Conservation (phyloP, 2,113 vertebrate genomes). For the Monarcha castaneiventris region DNA sequence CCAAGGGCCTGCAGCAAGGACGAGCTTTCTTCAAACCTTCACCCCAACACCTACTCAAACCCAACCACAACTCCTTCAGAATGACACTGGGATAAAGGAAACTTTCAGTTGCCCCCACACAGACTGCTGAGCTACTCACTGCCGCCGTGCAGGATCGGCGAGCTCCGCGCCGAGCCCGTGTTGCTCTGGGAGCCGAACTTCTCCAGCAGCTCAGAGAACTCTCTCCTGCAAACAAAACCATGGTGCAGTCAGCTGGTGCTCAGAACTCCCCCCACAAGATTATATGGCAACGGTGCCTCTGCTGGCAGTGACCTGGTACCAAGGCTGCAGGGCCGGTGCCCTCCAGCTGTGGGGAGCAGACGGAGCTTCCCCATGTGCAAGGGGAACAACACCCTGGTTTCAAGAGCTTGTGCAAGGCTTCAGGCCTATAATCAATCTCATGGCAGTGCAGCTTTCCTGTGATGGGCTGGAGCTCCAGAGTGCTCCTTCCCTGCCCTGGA, state of each 20-base stretch:
- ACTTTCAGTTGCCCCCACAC: too few species aligned
- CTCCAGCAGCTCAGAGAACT: conserved; percentile 87
- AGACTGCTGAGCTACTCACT: conserved; percentile 47
- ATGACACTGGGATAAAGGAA: background rate
- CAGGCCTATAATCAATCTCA: background rate
- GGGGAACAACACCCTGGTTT: background rate
- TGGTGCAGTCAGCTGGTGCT: background rate
- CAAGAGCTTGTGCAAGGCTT: background rate
- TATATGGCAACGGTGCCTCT: background rate
- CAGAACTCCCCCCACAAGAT: background rate
- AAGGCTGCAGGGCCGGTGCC: fast-evolving
- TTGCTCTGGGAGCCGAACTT: conserved; percentile 86
- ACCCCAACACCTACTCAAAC: background rate
- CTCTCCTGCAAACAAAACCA: conserved; percentile 73
- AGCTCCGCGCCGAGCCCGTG: conserved; percentile 82
- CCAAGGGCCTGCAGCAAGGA: background rate
- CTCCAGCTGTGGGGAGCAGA: background rate
- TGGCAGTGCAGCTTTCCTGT: background rate
- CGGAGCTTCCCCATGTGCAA: background rate
- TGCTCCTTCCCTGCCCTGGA: background rate
- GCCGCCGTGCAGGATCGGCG: conserved; percentile 73
- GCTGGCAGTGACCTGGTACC: background rate
- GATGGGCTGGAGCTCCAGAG: background rate
- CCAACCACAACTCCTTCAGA: background rate
- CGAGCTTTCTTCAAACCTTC: background rate